These are phyloP conservation scores for Drosophila barbarae DNA, from an alignment of 2,888 invertebrate genomes.

Conservation along the genomic window DNA sequence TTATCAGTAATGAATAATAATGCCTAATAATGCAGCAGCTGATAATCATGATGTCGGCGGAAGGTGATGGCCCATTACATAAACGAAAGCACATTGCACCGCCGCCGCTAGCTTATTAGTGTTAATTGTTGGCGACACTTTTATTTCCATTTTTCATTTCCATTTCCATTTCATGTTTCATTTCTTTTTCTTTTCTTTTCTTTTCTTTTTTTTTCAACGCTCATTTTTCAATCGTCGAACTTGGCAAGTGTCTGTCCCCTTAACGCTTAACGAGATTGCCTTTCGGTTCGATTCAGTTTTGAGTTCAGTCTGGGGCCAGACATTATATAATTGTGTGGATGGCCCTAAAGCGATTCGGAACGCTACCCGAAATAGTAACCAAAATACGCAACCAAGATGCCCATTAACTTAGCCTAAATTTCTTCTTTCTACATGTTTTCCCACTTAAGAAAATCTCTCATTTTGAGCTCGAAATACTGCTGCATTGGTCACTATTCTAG, in stretches of 20 bases:
- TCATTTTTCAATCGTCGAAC: slow-evolving; percentile 33
- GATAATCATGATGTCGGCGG: slow-evolving; percentile 16
- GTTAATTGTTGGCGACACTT: slow-evolving; percentile 66
- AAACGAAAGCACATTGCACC: slow-evolving; percentile 46
- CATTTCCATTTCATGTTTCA: slow-evolving; percentile 27
- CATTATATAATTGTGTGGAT: slow-evolving; percentile 28
- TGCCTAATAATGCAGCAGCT: slow-evolving; percentile 51
- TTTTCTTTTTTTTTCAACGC: slow-evolving; percentile 6
- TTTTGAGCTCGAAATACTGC: too few species aligned
- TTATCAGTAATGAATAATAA: slow-evolving; percentile 62
- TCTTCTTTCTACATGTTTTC: too few species aligned
- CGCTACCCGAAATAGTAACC: slow-evolving; percentile 23
- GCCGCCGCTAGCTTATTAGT: slow-evolving; percentile 51
- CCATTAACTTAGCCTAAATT: too few species aligned
- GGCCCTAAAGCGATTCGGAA: slow-evolving; percentile 27
- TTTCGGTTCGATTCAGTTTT: slow-evolving; percentile 18
- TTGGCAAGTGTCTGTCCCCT: slow-evolving; percentile 41
- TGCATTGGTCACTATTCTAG: not conserved
- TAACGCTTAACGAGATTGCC: slow-evolving; percentile 64
- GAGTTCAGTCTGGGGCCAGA: slow-evolving; percentile 13
- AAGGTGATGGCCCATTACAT: slow-evolving; percentile 58
- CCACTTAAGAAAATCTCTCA: too few species aligned
- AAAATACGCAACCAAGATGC: not conserved
- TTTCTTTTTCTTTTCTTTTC: slow-evolving; percentile 9
- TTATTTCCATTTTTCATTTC: slow-evolving; percentile 28